Evolutionary conservation across 2,113 vertebrate genomes (phyloP).

Genomic region (Hippocampus mohnikei): DNA sequence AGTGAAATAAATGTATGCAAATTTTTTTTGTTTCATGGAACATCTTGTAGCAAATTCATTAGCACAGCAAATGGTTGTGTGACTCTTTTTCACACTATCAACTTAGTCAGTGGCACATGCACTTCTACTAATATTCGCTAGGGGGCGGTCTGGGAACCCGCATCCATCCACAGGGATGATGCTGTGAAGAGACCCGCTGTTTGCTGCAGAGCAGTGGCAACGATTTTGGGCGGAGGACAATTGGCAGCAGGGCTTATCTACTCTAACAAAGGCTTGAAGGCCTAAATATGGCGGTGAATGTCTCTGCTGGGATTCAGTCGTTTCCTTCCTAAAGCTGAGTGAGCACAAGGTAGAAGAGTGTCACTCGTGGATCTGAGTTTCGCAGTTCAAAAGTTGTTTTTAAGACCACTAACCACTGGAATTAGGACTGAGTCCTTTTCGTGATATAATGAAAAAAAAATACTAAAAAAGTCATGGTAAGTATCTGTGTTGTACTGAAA

Average conservation of each 20-base stretch:
- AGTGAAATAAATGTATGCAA: too few relatives aligned
- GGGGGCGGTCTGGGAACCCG: constrained; percentile 27
- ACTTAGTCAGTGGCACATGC: neutral
- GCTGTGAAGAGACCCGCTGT: constrained; percentile 69
- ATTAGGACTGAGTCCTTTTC: neutral
- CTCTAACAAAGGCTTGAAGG: constrained; percentile 85
- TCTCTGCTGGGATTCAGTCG: constrained; percentile 73
- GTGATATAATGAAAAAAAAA: neutral
- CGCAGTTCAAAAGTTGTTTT: constrained; percentile 6
- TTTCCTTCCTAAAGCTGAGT: constrained; percentile 93
- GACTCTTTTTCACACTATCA: neutral
- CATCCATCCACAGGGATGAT: constrained; percentile 28
- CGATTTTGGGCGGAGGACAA: constrained; percentile 83
- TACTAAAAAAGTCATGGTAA: neutral
- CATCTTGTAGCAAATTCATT: neutral
- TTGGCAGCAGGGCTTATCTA: constrained; percentile 77
- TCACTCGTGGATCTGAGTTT: constrained; percentile 52
- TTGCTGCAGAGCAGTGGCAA: constrained; percentile 80
- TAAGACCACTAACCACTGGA: neutral
- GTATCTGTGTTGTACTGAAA: neutral
- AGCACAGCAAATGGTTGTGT: neutral
- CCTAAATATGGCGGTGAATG: constrained; percentile 81
- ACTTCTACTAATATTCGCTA: constrained; percentile 31
- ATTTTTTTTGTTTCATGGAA: too few relatives aligned
- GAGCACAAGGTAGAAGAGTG: constrained; percentile 74